Conservation (phyloP, 2,797 vertebrate species). For the Pipistrellus pipistrellus region DNA sequence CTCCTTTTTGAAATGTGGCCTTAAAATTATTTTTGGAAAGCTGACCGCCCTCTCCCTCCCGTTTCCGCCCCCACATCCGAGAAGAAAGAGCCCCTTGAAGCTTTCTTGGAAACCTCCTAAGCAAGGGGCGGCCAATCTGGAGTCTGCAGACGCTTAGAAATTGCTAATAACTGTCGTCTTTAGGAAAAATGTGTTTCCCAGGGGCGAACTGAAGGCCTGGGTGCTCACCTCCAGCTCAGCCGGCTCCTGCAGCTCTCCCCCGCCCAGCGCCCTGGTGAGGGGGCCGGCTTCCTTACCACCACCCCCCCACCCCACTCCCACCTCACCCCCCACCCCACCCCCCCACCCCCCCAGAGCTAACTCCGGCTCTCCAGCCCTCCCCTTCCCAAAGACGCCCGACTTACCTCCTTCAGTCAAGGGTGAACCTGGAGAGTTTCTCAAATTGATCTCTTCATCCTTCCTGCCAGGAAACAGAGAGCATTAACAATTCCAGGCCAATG, state of each 20-base stretch:
- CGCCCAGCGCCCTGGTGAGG: neutral
- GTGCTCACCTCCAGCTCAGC: neutral
- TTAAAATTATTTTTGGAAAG: slow-evolving; percentile 87
- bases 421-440: slow-evolving; percentile 61
- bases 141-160: slow-evolving; percentile 76
- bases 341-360: slow-evolving; percentile 47
- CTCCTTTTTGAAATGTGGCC: slow-evolving; percentile 89
- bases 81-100: slow-evolving; percentile 82
- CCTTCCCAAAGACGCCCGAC: neutral
- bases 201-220: slow-evolving; percentile 73
- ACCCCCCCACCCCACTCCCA: too few relatives aligned
- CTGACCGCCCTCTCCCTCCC: slow-evolving; percentile 78
- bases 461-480: slow-evolving; percentile 57
- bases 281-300: slow-evolving; percentile 67
- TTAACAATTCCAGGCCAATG: slow-evolving; percentile 81
- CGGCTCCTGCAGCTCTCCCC: slow-evolving; percentile 65
- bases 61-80: slow-evolving; percentile 79
- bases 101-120: slow-evolving; percentile 62
- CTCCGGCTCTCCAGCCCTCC: neutral
- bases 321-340: too few relatives aligned
- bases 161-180: slow-evolving; percentile 79
- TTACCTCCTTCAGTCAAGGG: slow-evolving; percentile 40
- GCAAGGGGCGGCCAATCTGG: slow-evolving; percentile 77
- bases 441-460: slow-evolving; percentile 40
- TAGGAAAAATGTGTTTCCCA: slow-evolving; percentile 72